phyloP scores from a whole-genome alignment of 2,797 vertebrate genomes.

The Neolamprologus multifasciatus region DNA sequence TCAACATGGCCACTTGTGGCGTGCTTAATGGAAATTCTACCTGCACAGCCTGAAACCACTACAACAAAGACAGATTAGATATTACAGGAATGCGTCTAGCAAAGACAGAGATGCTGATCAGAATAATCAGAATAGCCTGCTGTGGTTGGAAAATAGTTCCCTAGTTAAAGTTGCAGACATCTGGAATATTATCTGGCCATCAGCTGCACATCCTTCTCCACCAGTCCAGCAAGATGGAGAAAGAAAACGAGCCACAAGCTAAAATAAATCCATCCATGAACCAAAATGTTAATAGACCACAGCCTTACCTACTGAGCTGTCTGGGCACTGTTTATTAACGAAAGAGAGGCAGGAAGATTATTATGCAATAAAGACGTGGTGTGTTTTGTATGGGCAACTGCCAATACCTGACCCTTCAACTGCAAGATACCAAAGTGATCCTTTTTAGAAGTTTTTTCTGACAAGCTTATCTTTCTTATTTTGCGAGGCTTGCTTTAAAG shows the following conservation, averaged over 20 bases:
- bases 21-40: background rate
- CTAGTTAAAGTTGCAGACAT: background rate
- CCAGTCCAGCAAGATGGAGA: background rate
- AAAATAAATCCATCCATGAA: background rate
- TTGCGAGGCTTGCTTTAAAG: background rate
- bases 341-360: background rate
- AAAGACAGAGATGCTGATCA: background rate
- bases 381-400: background rate
- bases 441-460: background rate
- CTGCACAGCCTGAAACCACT: background rate
- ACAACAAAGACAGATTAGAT: background rate
- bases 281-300: background rate
- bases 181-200: background rate
- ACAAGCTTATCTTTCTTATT: background rate
- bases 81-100: background rate
- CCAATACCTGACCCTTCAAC: background rate
- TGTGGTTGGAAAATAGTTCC: background rate
- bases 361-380: background rate
- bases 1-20: background rate
- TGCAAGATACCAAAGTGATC: background rate
- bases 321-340: background rate
- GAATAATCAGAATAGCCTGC: background rate
- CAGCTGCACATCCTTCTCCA: background rate
- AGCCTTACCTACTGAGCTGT: background rate
- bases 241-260: background rate